phyloP scores from a whole-genome alignment of 2,113 vertebrate genomes.

The Marmota flaviventris region DNA sequence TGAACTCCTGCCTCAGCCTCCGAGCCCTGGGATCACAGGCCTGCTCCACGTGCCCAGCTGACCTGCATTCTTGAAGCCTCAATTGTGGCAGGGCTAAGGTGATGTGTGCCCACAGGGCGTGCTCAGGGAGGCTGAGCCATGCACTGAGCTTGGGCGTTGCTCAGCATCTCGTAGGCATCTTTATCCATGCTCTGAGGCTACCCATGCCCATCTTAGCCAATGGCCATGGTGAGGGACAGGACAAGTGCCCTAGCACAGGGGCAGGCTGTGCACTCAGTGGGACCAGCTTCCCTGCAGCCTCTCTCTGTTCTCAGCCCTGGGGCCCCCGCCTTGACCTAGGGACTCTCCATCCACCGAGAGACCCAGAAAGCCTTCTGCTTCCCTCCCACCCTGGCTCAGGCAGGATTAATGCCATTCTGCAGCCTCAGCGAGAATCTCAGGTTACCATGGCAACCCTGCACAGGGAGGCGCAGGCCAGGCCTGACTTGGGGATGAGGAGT shows the following conservation, averaged over 20 bases:
- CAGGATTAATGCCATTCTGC: conserved; percentile 39
- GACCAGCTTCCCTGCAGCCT: background rate
- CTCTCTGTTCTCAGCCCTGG: background rate
- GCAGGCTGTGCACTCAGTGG: too few species aligned
- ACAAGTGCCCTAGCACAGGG: background rate
- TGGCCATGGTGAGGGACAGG: background rate
- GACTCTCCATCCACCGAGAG: background rate
- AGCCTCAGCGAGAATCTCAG: conserved; percentile 33
- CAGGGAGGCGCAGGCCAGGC: background rate
- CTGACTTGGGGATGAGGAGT: background rate
- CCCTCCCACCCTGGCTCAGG: background rate
- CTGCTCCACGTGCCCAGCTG: too few species aligned
- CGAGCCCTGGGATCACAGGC: too few species aligned
- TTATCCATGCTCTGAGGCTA: background rate
- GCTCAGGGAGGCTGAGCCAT: fast-evolving
- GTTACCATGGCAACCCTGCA: conserved; percentile 46
- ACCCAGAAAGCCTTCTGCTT: background rate
- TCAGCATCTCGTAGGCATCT: fast-evolving
- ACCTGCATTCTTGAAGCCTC: background rate
- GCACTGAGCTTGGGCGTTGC: background rate
- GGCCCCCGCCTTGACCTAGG: background rate
- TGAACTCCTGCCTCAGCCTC: too few species aligned
- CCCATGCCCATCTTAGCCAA: background rate
- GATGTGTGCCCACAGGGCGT: fast-evolving
- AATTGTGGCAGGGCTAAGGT: background rate